Base-by-base conservation (phyloP, 2,888 invertebrate species). In the Caenorhabditis virilis region DNA sequence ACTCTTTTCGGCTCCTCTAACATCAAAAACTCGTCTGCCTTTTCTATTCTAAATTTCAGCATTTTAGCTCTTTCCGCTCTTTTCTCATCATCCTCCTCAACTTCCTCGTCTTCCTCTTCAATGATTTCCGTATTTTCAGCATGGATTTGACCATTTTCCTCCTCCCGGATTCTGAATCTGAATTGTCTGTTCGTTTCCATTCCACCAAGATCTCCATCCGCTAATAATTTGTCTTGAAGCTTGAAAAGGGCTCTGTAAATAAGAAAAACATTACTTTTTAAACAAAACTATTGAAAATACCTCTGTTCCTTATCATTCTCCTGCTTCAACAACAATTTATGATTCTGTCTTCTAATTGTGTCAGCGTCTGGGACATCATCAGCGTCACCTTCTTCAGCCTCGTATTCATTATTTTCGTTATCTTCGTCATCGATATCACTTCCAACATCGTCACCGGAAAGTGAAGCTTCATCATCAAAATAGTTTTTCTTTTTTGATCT, bases 381-480 rank as follows among this genome's bases (percentile, higher is more conserved):
- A 2, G 63, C 70, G 48, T 77, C 78, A 50, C 73, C 71, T 53
- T 68, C 73, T 43, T 76, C 72, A 4, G 58, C 65, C 50, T 78
- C 77, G 51, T 78, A 78, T 16, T 59, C 68, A 55, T 78, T 58
- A 56, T 78, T 61, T 9, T 25, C 64, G 9, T 57, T 66, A 18
- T 70, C 69, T 15, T 71, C 72, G 18, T 75, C 72, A 15, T 77
- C 77, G 0, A 56, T 33, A 42, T 79, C 79, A 50, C 73, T 74
- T 18, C 77, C 79, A 15, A 80, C 70, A 42, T 81, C 80, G 42
- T 78, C 77, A 33, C 81, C 81, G 4, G 78, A 78, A 6, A 80
- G 58, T 6, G 74, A 76, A 11, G 81, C 81, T 59, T 81, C 80
- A 30, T 81, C 81, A 43, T 81, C 80, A 36, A 79, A 65, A 23